phyloP scores from a whole-genome alignment of 2,113 vertebrate genomes.

The Leucopsar rothschildi region DNA sequence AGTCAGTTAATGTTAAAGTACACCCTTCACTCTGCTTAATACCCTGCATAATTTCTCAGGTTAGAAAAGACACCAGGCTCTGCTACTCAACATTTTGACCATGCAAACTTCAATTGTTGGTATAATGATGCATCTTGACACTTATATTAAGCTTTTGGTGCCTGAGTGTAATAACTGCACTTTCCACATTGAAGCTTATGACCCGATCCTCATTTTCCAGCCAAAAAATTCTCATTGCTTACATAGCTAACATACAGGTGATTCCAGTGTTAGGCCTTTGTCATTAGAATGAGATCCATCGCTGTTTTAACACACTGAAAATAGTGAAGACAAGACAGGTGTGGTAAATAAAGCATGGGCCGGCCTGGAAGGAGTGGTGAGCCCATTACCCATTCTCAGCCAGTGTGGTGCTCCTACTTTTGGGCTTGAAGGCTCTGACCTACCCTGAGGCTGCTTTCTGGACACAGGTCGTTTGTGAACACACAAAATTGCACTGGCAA shows the following conservation, averaged over 20 bases:
- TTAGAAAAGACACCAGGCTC: background rate
- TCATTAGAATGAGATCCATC: background rate
- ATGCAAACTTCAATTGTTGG: background rate
- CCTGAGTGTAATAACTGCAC: background rate
- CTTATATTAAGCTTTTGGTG: background rate
- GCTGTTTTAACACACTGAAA: background rate
- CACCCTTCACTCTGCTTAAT: background rate
- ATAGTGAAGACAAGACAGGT: background rate
- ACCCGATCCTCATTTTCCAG: background rate
- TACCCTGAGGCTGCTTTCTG: background rate
- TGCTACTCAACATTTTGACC: background rate
- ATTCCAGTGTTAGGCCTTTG: background rate
- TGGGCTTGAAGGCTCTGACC: background rate
- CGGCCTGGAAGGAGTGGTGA: background rate
- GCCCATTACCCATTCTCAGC: background rate
- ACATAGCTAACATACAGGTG: background rate
- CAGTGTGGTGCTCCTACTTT: fast-evolving
- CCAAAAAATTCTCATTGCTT: background rate
- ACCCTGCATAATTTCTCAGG: background rate
- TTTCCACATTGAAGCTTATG: background rate
- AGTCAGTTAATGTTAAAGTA: background rate
- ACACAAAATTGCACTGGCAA: background rate
- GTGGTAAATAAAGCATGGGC: background rate
- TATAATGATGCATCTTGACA: background rate
- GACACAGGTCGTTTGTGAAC: fast-evolving